phyloP scores from a whole-genome alignment of 2,113 vertebrate species.

The Labrus mixtus region DNA sequence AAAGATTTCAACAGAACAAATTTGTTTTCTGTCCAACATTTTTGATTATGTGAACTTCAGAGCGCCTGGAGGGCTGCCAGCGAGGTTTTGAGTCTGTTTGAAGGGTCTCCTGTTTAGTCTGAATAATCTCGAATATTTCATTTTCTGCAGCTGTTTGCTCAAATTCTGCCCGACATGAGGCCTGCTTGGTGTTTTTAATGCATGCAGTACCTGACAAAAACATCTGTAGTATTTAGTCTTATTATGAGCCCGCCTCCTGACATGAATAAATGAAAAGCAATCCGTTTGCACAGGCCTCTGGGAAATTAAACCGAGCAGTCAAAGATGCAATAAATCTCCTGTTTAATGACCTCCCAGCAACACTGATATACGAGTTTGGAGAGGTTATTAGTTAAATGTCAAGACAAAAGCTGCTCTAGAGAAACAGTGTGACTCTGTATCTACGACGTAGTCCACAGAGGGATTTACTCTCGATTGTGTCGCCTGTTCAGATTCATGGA shows the following conservation, averaged over 20 bases:
- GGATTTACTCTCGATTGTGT: not conserved
- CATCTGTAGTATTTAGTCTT: not conserved
- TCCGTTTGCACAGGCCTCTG: slow-evolving; percentile 24
- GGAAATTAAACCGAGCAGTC: slow-evolving; percentile 47
- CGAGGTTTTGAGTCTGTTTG: not conserved
- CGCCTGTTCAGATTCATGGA: not conserved
- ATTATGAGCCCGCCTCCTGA: slow-evolving; percentile 7
- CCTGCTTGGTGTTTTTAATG: not conserved
- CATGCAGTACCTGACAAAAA: not conserved
- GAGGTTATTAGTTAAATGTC: slow-evolving; percentile 38
- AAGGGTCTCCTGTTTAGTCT: not conserved
- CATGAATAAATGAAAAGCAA: slow-evolving; percentile 47
- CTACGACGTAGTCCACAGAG: not conserved
- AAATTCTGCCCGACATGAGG: not conserved
- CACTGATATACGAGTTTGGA: slow-evolving; percentile 3
- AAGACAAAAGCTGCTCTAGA: not conserved
- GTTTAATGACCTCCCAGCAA: slow-evolving; percentile 13
- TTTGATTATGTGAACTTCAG: not conserved
- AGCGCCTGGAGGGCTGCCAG: not conserved
- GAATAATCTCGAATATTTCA: not conserved
- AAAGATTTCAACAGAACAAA: not conserved
- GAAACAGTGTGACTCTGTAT: not conserved
- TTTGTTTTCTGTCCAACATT: not conserved
- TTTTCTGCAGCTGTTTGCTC: not conserved
- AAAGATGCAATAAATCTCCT: slow-evolving; percentile 41